Base-by-base conservation (phyloP, 1,140 invertebrate species). In the Drosophila pachea region DNA sequence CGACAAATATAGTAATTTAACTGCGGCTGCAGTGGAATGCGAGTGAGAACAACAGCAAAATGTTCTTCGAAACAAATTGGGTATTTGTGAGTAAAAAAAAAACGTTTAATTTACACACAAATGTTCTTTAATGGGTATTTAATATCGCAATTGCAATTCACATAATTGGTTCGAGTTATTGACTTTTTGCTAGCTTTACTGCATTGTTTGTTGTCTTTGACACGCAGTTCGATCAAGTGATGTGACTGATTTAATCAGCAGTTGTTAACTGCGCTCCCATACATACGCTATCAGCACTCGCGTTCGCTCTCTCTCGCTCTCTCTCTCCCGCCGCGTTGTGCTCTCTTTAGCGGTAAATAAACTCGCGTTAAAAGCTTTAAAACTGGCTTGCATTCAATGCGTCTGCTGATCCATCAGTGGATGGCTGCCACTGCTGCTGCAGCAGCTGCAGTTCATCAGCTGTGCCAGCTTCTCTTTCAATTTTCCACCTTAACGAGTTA, bases 1-100 rank as follows among this genome's bases (percentile, higher is more conserved):
- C 31, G 35, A 4, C 16, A 54, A 49, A 29, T 7, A 43, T 5
- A 36, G 7, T 59, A 49, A 48, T 49, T 33, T 33, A 33, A 14
- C 22, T 33, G 50, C 35, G 29, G 11, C 11, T 38, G 42, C 16
- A 54, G 29, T 11, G 12, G 7, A 36, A 14, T 22, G 9, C 7
- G 32, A 35, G 36, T 22, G 38, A 47, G 22, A 74, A 33, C 33
- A 73, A 33, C 35, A 32, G 43, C 32, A 55, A 58, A 68, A 88
- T 88, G 87, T 88, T 64, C 69, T 88, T 79, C 56, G 50, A 83
- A 47, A 88, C 87, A 36, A 88, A 87, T 50, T 88, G 87, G 87
- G 72, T 86, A 65, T 88, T 88, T 86, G 87, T 88, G 84, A 88
- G 87, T 88, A 70, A 42, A 40, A 56, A 50, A 36, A 40, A 56